Percentiles rank a stretch among this genome's conserved stretches.
Evolutionary conservation across 1,140 invertebrate genomes (phyloP).

Genomic region (Ephestia elutella): DNA sequence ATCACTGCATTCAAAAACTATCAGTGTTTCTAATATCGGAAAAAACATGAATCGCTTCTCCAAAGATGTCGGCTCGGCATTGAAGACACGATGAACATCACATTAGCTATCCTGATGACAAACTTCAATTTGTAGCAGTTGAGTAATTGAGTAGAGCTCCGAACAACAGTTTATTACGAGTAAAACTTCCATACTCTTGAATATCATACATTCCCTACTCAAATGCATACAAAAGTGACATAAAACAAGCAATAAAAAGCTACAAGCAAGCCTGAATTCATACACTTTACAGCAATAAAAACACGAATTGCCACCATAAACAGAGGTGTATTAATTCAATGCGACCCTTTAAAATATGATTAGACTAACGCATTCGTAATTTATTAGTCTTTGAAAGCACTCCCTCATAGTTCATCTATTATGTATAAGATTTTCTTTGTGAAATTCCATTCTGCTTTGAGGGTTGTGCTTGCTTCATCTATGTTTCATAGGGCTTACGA

Average conservation of each 20-base stretch:
- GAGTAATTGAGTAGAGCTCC: too few relatives aligned
- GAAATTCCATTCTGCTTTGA: slow-evolving; percentile 9
- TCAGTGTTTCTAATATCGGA: too few relatives aligned
- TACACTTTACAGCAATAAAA: background rate
- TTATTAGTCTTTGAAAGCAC: slow-evolving; percentile 11
- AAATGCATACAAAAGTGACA: background rate
- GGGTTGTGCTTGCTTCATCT: slow-evolving; percentile 8
- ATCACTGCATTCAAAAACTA: too few relatives aligned
- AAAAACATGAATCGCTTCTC: too few relatives aligned
- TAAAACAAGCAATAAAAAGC: background rate
- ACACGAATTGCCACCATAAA: background rate
- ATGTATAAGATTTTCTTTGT: slow-evolving; percentile 20
- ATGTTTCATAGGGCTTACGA: slow-evolving; percentile 15
- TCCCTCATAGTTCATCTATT: slow-evolving; percentile 11
- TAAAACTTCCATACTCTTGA: background rate
- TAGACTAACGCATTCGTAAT: background rate
- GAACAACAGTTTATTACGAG: too few relatives aligned
- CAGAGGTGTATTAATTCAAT: background rate
- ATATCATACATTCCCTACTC: background rate
- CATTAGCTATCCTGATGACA: too few relatives aligned
- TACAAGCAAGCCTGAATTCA: background rate
- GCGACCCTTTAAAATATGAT: slow-evolving; percentile 2
- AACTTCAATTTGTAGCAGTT: too few relatives aligned
- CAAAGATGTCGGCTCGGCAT: too few relatives aligned
- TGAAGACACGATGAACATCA: too few relatives aligned